Percentiles rank a stretch among this genome's conserved stretches.
phyloP scores from a whole-genome alignment of 2,797 vertebrate species.

The Catamblyrhynchus diadema region DNA sequence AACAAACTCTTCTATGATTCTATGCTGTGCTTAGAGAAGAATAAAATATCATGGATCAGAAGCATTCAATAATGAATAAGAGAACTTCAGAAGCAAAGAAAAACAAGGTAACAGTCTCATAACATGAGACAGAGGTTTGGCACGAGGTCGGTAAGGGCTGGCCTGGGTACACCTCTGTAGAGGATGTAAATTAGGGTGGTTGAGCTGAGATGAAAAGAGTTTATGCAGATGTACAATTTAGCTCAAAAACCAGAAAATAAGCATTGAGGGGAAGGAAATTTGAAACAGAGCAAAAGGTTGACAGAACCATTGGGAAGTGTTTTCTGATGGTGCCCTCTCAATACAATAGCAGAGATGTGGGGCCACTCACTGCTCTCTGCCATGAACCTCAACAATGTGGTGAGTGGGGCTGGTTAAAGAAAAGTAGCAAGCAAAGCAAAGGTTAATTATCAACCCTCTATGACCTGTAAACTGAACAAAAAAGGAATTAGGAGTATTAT shows the following conservation, averaged over 20 bases:
- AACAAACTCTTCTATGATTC: background rate
- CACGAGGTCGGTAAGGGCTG: fast-evolving
- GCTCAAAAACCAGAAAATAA: background rate
- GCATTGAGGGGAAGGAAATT: background rate
- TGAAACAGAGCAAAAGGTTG: background rate
- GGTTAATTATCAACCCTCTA: background rate
- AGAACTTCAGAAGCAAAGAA: background rate
- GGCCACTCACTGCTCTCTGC: background rate
- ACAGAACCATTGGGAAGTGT: background rate
- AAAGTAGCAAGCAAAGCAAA: background rate
- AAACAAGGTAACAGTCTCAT: background rate
- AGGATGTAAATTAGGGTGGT: background rate
- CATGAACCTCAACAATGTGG: background rate
- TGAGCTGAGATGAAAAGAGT: background rate
- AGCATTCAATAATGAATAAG: background rate
- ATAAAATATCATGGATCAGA: background rate
- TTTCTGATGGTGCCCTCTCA: background rate
- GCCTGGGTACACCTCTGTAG: background rate
- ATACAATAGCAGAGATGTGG: background rate
- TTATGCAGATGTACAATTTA: background rate
- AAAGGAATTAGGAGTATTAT: background rate
- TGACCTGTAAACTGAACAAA: background rate
- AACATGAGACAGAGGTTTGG: background rate
- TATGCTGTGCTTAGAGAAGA: background rate
- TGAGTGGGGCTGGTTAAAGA: background rate